phyloP scores from a whole-genome alignment of 2,888 invertebrate species.

The Periphyllus acericola region DNA sequence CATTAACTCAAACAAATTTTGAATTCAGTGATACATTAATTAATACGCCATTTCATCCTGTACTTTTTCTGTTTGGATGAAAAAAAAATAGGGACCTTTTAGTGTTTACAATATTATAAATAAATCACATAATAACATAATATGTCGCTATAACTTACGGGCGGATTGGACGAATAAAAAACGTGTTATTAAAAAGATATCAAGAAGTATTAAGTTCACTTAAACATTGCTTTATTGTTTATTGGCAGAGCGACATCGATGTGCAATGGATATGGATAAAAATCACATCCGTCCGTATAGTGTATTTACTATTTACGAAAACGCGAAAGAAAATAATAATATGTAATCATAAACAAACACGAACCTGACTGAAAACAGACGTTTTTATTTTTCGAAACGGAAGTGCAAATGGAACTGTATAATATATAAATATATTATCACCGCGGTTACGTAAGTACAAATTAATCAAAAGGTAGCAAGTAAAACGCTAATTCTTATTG shows the following conservation, averaged over 20 bases:
- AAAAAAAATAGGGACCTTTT: too few relatives aligned
- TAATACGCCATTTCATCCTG: too few relatives aligned
- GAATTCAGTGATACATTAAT: too few relatives aligned
- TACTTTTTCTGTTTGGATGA: too few relatives aligned
- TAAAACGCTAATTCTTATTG: constrained; percentile 22
- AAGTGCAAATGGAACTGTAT: background rate
- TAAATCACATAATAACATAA: too few relatives aligned
- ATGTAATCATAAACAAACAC: background rate
- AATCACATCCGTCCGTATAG: background rate
- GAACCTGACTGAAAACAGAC: background rate
- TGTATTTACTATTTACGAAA: too few relatives aligned
- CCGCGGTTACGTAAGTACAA: background rate
- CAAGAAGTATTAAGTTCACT: too few relatives aligned
- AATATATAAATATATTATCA: background rate
- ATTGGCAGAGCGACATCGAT: background rate
- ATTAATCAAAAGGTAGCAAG: constrained; percentile 5
- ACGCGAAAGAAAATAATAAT: background rate
- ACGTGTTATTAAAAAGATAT: too few relatives aligned
- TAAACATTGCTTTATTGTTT: background rate
- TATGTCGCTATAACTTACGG: too few relatives aligned
- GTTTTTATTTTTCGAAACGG: background rate
- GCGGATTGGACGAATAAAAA: too few relatives aligned
- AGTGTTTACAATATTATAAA: too few relatives aligned
- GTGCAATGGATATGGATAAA: background rate
- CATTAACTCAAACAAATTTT: too few relatives aligned